Conservation (phyloP, 1,140 invertebrate genomes). For the Brachionus manjavacas region DNA sequence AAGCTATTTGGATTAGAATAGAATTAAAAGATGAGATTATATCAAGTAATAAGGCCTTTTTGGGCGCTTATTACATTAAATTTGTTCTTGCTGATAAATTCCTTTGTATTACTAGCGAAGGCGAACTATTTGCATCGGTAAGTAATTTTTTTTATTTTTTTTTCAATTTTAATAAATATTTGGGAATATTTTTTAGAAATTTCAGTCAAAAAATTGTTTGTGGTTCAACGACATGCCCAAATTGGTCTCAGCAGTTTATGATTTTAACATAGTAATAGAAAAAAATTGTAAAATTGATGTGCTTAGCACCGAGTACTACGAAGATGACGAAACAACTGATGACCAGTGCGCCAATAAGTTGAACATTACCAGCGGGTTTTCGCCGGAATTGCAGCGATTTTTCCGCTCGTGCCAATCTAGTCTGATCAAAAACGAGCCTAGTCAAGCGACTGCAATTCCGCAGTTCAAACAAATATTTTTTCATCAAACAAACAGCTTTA, state of each 20-base stretch:
- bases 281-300: conserved; percentile 19
- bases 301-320: background rate
- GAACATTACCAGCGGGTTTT: background rate
- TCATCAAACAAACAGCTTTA: background rate
- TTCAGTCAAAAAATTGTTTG: background rate
- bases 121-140: conserved; percentile 22
- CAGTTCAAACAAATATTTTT: conserved; percentile 3
- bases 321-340: background rate
- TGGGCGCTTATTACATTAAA: conserved; percentile 40
- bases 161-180: background rate
- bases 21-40: conserved; percentile 14
- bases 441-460: background rate
- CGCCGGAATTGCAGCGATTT: conserved; percentile 18
- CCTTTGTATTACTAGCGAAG: conserved; percentile 1
- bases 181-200: background rate
- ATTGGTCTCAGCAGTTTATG: background rate
- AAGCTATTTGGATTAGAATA: conserved; percentile 26
- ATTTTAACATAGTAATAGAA: background rate
- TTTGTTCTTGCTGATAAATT: conserved; percentile 28
- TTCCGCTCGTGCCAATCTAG: conserved; percentile 2
- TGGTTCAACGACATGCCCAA: background rate
- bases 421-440: background rate
- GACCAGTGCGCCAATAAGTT: background rate
- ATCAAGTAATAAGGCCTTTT: background rate
- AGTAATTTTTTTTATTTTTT: background rate